These are phyloP conservation scores for Adoxophyes honmai DNA, from an alignment of 1,140 invertebrate species.

Conservation along the genomic window DNA sequence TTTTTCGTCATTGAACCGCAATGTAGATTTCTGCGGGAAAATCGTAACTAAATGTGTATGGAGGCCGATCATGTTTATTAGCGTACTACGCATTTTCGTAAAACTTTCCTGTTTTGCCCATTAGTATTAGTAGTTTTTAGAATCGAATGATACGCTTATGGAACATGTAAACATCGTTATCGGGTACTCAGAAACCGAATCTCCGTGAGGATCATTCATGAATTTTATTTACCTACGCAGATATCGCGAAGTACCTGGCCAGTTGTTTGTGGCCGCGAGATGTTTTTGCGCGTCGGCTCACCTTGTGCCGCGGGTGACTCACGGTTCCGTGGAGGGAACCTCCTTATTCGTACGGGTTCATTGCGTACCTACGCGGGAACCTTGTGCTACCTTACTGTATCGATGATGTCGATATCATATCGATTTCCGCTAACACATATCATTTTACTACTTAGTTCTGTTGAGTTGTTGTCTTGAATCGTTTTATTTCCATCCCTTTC, in stretches of 20 bases:
- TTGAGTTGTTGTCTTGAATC: too few species aligned
- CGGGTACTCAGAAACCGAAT: neutral
- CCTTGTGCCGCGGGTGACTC: conserved; percentile 58
- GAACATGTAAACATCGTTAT: conserved; percentile 1
- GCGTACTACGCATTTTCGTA: conserved; percentile 1
- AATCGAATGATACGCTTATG: neutral
- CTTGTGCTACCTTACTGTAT: too few species aligned
- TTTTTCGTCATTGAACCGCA: too few species aligned
- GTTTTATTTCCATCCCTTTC: too few species aligned
- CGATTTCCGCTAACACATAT: too few species aligned
- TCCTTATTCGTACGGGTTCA: conserved; percentile 1
- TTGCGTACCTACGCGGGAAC: too few species aligned
- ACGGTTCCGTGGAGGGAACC: conserved; percentile 12
- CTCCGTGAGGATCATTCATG: neutral
- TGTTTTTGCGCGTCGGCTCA: conserved; percentile 24
- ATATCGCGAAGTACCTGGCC: neutral
- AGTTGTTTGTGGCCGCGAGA: neutral
- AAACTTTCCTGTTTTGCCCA: neutral
- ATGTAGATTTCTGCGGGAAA: too few species aligned
- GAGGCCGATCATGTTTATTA: neutral
- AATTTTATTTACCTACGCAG: conserved; percentile 6
- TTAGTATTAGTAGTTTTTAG: neutral
- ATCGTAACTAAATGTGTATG: too few species aligned
- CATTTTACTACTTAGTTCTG: too few species aligned
- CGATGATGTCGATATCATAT: too few species aligned